phyloP scores from a whole-genome alignment of 2,888 invertebrate species.

The Alcis repandata region DNA sequence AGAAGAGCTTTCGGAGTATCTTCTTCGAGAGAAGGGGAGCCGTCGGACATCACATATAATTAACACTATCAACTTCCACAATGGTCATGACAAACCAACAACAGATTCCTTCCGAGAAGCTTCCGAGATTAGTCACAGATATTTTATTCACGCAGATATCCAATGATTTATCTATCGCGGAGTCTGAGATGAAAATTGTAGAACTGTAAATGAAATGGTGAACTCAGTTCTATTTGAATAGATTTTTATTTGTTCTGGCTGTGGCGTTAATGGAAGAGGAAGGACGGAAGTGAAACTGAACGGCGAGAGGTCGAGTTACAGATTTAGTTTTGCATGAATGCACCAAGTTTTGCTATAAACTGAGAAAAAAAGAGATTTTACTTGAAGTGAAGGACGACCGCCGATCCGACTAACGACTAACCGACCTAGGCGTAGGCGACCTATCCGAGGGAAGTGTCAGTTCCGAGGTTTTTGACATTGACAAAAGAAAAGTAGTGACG shows the following conservation, averaged over 20 bases:
- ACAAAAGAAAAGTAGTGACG: no score
- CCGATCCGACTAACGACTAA: no score
- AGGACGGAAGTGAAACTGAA: not conserved
- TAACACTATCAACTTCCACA: constrained; percentile 42
- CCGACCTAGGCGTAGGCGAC: no score
- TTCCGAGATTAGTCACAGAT: constrained; percentile 51
- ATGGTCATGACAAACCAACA: constrained; percentile 40
- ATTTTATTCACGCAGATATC: constrained; percentile 3
- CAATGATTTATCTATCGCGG: not conserved
- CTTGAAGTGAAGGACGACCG: no score
- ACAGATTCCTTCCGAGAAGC: constrained; percentile 27
- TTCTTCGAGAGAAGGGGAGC: constrained; percentile 83
- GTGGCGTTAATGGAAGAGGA: constrained; percentile 1
- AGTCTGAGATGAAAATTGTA: not conserved
- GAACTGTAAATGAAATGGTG: not conserved
- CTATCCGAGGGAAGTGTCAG: no score
- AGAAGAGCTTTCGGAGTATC: constrained; percentile 78
- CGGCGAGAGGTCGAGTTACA: not conserved
- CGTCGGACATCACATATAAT: constrained; percentile 82
- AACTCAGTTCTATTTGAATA: not conserved
- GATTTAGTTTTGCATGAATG: no score
- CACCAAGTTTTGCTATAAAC: no score
- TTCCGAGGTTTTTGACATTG: no score
- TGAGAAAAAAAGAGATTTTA: no score
- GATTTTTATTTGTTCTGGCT: not conserved